Base-by-base conservation (phyloP, 2,797 vertebrate genomes). In the Acanthopagrus latus region DNA sequence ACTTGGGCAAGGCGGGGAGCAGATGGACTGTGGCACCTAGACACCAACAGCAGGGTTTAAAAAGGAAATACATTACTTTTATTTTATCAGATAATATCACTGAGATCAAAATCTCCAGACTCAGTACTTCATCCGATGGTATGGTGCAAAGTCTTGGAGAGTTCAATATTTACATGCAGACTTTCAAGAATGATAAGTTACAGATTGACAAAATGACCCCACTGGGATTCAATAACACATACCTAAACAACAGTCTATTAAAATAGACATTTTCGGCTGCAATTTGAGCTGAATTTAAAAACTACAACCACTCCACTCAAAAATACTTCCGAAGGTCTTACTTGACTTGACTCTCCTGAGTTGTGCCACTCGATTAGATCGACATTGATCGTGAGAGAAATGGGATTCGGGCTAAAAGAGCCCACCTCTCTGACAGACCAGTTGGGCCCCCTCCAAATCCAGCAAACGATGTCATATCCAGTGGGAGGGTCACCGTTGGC, bases 381-480 rank as follows among this genome's bases (percentile, higher is more conserved):
- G 0, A 16, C 6, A 0, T 92, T 1, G 17, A 92, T 0, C 3
- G 23, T 74, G 73, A 97, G 88, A 0, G 5, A 6, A 18, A 66
- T 8, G 11, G 82, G 79, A 3, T 58, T 4, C 0, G 93, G 86
- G 3, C 48, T 86, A 76, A 95, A 97, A 43, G 88, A 91, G 33
- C 96, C 96, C 0, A 97, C 63, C 3, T 80, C 83, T 76, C 70
- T 79, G 44, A 96, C 79, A 0, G 93, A 93, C 83, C 91, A 93
- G 17, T 68, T 59, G 0, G 64, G 78, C 0, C 55, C 79, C n/a
- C 43, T 90, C 96, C 96, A 97, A 11, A 88, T 74, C 96, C 97
- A 97, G 48, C 94, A 92, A 23, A 97, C 74, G 0, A 98, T 91
- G 79, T 97, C 95, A 76, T 97, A 95, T 60, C 91, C 90, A n/a